Base-by-base conservation (phyloP, 2,113 vertebrate genomes). In the Amblyornis subalaris region DNA sequence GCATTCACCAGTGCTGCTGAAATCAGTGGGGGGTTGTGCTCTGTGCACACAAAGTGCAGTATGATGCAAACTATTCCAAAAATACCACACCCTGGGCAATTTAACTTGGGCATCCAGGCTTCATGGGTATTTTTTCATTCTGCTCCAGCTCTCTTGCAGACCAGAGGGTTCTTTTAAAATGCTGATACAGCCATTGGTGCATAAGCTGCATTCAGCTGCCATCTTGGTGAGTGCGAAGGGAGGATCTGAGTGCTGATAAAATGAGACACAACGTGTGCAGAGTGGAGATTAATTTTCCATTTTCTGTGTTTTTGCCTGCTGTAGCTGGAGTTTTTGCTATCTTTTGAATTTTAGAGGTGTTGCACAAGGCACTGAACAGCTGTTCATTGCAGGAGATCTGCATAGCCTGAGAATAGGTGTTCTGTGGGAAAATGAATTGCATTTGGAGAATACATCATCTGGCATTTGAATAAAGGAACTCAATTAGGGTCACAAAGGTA, bases 221-320 rank as follows among this genome's bases (percentile, higher is more conserved):
- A 11, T 35, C 19, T 77, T 6, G 6, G 8, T 42, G 40, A 22
- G 19, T 17, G 9, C 21, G 28, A 76, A 80, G 18, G 10, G 24
- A 19, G 15, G 26, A 53, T 42, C 40, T 64, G 67, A 76, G 48
- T 6, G 17, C 16, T 54, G 35, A 69, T 35, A 55, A 67, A 93
- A 91, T 23, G 23, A 60, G 64, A 22, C 23, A 54, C 7, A 12
- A 28, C 0, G 0, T 14, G 14, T 38, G 12, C 31, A 20, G 14
- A 4, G 12, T 28, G 45, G 18, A 60, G 38, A 47, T 40, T 17
- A 14, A 6, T 84, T 80, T 93, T 58, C 35, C 29, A 23, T 75
- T 64, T 57, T 36, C 6, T 53, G 3, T 17, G 6, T 58, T 10
- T 73, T 45, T 80, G 13, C 40, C 40, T 73, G 36, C 47, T 81